phyloP scores from a whole-genome alignment of 2,113 vertebrate genomes.

The Rhabdornis inornatus region DNA sequence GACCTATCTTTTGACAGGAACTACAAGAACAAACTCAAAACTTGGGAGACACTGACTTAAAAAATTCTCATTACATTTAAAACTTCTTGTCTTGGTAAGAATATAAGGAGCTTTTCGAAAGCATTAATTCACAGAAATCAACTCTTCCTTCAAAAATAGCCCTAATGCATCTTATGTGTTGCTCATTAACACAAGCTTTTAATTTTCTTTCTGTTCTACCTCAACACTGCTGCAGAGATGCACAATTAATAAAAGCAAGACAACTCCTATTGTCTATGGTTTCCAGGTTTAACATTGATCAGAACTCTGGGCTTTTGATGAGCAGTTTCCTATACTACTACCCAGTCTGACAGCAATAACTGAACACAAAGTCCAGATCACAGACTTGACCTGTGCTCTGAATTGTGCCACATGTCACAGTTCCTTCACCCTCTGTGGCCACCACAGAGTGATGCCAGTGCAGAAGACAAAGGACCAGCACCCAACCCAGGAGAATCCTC shows the following conservation, averaged over 20 bases:
- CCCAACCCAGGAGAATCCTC: not conserved
- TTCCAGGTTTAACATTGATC: not conserved
- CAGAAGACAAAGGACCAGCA: not conserved
- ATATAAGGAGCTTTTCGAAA: not conserved
- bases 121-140: not conserved
- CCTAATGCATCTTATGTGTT: rapidly evolving
- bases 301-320: not conserved
- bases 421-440: rapidly evolving
- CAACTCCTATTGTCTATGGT: not conserved
- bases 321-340: not conserved
- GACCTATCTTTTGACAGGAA: not conserved
- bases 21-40: not conserved
- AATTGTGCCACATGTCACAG: not conserved
- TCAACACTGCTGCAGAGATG: not conserved
- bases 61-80: not conserved
- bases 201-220: not conserved
- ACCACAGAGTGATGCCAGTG: not conserved
- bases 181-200: not conserved
- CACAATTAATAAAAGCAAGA: not conserved
- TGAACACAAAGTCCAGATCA: not conserved
- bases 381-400: not conserved
- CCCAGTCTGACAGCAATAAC: not conserved
- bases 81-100: not conserved
- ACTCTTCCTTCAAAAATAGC: not conserved
- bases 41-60: not conserved